Conservation (phyloP, 2,113 vertebrate genomes). For the Brachionichthys hirsutus region DNA sequence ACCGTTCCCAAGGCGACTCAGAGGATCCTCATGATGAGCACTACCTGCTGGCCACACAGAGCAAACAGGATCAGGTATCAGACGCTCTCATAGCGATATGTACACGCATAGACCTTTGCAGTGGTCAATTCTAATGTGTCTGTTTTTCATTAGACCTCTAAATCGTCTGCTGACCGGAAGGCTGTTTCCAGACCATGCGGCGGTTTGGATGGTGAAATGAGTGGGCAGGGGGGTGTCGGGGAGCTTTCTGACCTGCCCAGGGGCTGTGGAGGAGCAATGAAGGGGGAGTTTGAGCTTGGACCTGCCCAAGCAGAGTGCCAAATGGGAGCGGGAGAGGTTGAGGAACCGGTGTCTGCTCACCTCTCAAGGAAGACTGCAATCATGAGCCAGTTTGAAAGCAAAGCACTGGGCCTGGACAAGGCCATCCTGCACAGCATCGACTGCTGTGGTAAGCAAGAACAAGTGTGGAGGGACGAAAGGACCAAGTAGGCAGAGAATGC, state of each 20-base stretch:
- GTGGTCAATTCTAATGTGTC: not conserved
- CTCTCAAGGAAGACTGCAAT: constrained; percentile 89
- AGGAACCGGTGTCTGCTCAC: constrained; percentile 86
- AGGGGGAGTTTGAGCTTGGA: constrained; percentile 87
- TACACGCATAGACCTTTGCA: not conserved
- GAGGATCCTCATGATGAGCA: constrained; percentile 98
- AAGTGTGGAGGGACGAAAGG: not conserved
- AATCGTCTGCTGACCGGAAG: constrained; percentile 89
- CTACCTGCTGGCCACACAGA: constrained; percentile 93
- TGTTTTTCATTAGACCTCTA: constrained; percentile 82
- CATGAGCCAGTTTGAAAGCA: constrained; percentile 93
- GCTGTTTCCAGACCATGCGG: constrained; percentile 81
- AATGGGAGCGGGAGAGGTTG: constrained; percentile 83
- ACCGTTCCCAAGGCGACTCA: constrained; percentile 90
- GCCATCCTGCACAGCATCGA: constrained; percentile 97
- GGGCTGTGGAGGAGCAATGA: constrained; percentile 72
- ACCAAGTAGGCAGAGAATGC: not conserved
- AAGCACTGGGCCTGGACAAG: constrained; percentile 95
- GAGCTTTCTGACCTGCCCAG: constrained; percentile 67
- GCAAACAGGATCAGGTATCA: constrained; percentile 95
- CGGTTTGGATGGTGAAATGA: constrained; percentile 86
- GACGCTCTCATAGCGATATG: not conserved
- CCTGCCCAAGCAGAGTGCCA: constrained; percentile 85
- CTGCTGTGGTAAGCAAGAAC: constrained; percentile 83
- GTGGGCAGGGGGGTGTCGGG: constrained; percentile 79